Evolutionary conservation across 2,797 vertebrate genomes (phyloP), one percentile per base, ranked within the genome.

Genomic region (Periophthalmus magnuspinnatus): DNA sequence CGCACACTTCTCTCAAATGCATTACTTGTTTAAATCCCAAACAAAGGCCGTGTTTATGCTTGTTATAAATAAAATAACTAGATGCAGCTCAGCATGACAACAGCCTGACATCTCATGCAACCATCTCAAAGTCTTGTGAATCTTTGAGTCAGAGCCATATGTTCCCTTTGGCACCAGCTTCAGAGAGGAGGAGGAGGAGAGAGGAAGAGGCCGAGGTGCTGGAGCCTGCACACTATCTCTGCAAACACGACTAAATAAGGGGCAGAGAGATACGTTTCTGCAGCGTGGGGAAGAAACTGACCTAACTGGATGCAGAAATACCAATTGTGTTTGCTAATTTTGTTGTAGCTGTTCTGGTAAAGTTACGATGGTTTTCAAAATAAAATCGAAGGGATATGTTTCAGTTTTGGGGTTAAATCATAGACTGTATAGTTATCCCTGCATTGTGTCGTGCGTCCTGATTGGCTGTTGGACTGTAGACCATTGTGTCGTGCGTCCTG

Each of bases 91-190:
- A 77, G 74, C 67, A 48, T 54, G 28, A 68, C 48, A 32, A 56
- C 52, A 62, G 68, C 66, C 52, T 48, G 68, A 22, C 33, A 67
- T 72, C 57, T 76, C 66, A 59, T 67, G 70, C 69, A 65, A 66
- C 67, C 28, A 32, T 79, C 72, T 74, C 45, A 54, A 9, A 73
- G 72, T 50, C 62, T 61, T 67, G 60, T 81, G 65, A 24, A 52
- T 71, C 78, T 79, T 50, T 65, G 76, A 80, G 71, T 70, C 78
- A 38, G 59, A n/a, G 72, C 84, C 86, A 88, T 85, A 84, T 89
- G 86, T 74, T 84, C 64, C 61, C 33, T 65, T 76, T 79, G 83
- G 79, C 55, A 6, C 70, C 57, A 50, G 58, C 72, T 71, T 66
- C 66, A 72, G 24, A 50, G 22, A 65, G 65, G 71, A 71, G 68